These are phyloP conservation scores for Enteromius argenteus DNA, from an alignment of 2,797 vertebrate species.

Conservation along the genomic window DNA sequence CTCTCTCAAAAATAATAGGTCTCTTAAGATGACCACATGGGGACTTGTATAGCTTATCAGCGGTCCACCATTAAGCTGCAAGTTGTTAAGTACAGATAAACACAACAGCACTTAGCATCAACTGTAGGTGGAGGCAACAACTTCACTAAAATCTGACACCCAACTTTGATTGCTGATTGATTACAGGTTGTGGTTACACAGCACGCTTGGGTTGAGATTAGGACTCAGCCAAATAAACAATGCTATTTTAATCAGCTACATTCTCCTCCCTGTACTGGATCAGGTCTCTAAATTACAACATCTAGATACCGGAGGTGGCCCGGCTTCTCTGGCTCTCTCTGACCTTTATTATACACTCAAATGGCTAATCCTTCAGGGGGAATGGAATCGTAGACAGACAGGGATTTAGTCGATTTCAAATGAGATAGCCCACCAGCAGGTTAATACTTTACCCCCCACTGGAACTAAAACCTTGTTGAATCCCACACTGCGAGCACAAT, in stretches of 20 bases:
- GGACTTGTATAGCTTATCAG: constrained; percentile 8
- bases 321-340: constrained; percentile 54
- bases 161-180: constrained; percentile 57
- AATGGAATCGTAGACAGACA: constrained; percentile 64
- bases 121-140: constrained; percentile 1
- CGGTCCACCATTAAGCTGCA: constrained; percentile 21
- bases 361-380: constrained; percentile 68
- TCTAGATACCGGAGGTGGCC: constrained; percentile 48
- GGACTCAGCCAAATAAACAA: constrained; percentile 55
- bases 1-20: constrained; percentile 15
- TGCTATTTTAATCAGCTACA: constrained; percentile 61
- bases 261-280: constrained; percentile 46
- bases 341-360: constrained; percentile 71
- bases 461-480: constrained; percentile 62
- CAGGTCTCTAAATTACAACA: constrained; percentile 55
- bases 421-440: constrained; percentile 63
- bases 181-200: constrained; percentile 56
- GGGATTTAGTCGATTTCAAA: constrained; percentile 70
- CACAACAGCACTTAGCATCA: constrained; percentile 37
- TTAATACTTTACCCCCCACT: constrained; percentile 63
- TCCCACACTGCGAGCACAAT: constrained; percentile 57
- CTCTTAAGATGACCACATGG: constrained; percentile 5
- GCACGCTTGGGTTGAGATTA: constrained; percentile 50
- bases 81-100: constrained; percentile 37
- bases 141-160: constrained; percentile 46